These are phyloP conservation scores for Ferrisia virgata DNA, from an alignment of 2,888 invertebrate genomes.

Conservation along the genomic window DNA sequence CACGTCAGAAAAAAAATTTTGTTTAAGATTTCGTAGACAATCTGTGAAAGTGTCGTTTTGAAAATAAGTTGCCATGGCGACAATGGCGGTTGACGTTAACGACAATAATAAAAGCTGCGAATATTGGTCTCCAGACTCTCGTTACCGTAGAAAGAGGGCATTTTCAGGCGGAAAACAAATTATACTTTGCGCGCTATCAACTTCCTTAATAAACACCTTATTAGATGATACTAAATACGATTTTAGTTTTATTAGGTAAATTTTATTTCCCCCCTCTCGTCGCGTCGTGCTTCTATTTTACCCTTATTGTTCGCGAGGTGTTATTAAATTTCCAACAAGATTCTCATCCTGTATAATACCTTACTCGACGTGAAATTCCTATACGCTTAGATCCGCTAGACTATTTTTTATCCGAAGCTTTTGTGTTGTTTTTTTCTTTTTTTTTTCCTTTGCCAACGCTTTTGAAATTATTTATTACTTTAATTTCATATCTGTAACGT, in stretches of 20 bases:
- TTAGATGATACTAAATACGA: slow-evolving; percentile 46
- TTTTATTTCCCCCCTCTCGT: slow-evolving; percentile 42
- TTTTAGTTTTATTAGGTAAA: slow-evolving; percentile 46
- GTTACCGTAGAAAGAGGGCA: slow-evolving; percentile 37
- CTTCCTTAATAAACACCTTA: slow-evolving; percentile 46
- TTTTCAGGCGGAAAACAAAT: slow-evolving; percentile 44
- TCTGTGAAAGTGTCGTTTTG: slow-evolving; percentile 42
- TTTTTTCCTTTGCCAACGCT: not conserved
- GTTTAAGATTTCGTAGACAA: slow-evolving; percentile 44
- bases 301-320: slow-evolving; percentile 23
- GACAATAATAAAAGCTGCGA: slow-evolving; percentile 45
- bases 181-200: slow-evolving; percentile 43
- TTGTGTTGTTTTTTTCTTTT: not conserved
- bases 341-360: not conserved
- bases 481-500: not conserved
- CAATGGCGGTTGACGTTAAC: slow-evolving; percentile 46
- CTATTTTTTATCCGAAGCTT: not conserved
- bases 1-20: slow-evolving; percentile 35
- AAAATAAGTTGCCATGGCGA: slow-evolving; percentile 45
- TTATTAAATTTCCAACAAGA: slow-evolving; percentile 21
- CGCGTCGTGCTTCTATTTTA: slow-evolving; percentile 9
- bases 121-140: slow-evolving; percentile 46
- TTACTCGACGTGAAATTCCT: not conserved
- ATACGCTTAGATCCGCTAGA: not conserved
- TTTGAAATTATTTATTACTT: not conserved